phyloP scores from a whole-genome alignment of 2,113 vertebrate genomes.

The Anser cygnoides region DNA sequence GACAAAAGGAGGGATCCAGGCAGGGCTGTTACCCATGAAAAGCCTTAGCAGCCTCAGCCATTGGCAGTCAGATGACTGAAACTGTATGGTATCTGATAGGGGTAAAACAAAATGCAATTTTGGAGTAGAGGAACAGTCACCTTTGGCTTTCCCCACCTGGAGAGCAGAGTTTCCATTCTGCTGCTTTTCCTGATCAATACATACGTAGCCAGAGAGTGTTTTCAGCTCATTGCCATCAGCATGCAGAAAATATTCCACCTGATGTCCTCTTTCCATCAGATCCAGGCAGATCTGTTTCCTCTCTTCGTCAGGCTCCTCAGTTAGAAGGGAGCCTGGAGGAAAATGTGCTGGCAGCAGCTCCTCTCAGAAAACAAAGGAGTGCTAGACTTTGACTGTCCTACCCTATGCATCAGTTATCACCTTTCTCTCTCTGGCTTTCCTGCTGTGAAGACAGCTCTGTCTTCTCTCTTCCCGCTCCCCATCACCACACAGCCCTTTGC shows the following conservation, averaged over 20 bases:
- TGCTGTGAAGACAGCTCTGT: neutral
- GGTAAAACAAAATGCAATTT: neutral
- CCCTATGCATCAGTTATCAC: accelerated
- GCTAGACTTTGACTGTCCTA: neutral
- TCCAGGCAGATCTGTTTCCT: neutral
- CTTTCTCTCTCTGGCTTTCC: neutral
- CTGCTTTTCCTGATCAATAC: neutral
- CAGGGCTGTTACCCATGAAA: neutral
- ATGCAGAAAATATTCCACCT: slow-evolving; percentile 8
- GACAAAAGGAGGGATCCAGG: neutral
- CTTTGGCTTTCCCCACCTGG: neutral
- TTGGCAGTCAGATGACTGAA: neutral
- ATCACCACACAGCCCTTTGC: neutral
- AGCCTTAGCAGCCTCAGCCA: neutral
- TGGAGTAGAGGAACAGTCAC: neutral
- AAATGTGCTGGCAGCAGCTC: neutral
- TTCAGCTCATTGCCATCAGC: neutral
- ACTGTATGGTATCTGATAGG: neutral
- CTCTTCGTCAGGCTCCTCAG: neutral
- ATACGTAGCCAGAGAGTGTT: neutral
- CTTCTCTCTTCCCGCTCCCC: neutral
- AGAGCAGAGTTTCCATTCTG: neutral
- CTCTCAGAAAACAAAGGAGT: neutral
- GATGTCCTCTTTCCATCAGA: neutral
- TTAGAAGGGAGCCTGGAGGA: neutral